Conservation (phyloP, 2,797 vertebrate species). For the Girardinus metallicus region DNA sequence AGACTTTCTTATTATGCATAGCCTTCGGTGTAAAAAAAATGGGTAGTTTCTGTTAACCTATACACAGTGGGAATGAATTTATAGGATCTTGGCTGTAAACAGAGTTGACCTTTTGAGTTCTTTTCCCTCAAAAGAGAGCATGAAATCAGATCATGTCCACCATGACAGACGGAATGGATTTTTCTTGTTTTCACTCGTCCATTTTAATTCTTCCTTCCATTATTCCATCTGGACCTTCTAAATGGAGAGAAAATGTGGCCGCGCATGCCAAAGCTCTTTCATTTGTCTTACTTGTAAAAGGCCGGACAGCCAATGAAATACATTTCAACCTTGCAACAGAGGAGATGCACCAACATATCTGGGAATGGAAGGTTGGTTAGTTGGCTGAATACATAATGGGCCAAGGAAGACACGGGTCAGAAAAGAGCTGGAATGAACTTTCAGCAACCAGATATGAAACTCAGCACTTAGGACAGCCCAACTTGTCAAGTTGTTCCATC, state of each 20-base stretch:
- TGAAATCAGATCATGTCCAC: constrained; percentile 58
- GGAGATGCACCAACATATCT: not conserved
- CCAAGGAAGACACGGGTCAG: not conserved
- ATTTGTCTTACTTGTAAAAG: not conserved
- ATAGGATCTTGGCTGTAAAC: constrained; percentile 39
- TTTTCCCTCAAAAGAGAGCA: constrained; percentile 33
- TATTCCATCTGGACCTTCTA: not conserved
- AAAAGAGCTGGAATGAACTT: not conserved
- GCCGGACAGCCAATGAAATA: not conserved
- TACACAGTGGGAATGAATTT: constrained; percentile 22
- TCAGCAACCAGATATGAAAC: not conserved
- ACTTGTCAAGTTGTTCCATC: not conserved
- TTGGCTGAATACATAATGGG: not conserved
- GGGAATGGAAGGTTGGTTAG: constrained; percentile 4
- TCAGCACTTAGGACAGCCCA: not conserved
- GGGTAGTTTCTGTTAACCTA: constrained; percentile 47
- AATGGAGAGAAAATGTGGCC: not conserved
- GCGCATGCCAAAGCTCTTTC: not conserved
- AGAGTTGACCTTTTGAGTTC: constrained; percentile 60
- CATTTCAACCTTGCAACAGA: not conserved
- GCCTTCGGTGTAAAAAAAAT: constrained; percentile 52
- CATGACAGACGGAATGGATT: constrained; percentile 49
- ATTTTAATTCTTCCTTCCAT: constrained; percentile 2
- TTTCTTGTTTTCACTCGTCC: constrained; percentile 28
- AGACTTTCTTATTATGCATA: constrained; percentile 52